Conservation (phyloP, 2,797 vertebrate genomes). For the Micropoecilia bifurca region DNA sequence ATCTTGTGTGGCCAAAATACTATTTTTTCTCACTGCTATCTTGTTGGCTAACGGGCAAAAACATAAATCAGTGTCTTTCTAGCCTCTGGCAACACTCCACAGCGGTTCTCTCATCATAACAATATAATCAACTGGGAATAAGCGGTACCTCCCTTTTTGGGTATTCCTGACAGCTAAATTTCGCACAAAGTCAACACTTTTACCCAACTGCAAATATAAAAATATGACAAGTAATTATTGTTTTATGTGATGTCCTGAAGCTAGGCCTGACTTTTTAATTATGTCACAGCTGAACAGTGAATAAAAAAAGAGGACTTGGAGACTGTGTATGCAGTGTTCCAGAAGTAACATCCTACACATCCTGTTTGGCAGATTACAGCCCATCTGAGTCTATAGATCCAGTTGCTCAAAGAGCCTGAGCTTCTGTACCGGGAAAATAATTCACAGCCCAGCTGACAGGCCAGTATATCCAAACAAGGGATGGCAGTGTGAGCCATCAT, state of each 20-base stretch:
- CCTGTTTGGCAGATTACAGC: constrained; percentile 47
- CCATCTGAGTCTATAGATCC: constrained; percentile 34
- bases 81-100: background rate
- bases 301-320: background rate
- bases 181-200: background rate
- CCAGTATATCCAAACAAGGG: constrained; percentile 59
- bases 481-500: constrained; percentile 61
- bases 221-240: background rate
- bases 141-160: background rate
- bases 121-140: background rate
- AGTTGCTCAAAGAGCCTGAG: constrained; percentile 36
- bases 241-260: background rate
- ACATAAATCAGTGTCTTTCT: background rate
- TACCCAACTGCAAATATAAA: background rate
- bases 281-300: background rate
- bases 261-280: background rate
- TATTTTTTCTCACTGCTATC: background rate
- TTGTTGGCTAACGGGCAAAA: background rate
- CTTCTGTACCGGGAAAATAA: constrained; percentile 57
- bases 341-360: constrained; percentile 20
- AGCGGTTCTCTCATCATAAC: background rate
- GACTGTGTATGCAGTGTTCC: background rate
- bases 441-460: constrained; percentile 67
- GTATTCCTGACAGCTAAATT: background rate
- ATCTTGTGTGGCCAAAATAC: background rate